phyloP scores from a whole-genome alignment of 2,797 vertebrate genomes.

The Erpetoichthys calabaricus region DNA sequence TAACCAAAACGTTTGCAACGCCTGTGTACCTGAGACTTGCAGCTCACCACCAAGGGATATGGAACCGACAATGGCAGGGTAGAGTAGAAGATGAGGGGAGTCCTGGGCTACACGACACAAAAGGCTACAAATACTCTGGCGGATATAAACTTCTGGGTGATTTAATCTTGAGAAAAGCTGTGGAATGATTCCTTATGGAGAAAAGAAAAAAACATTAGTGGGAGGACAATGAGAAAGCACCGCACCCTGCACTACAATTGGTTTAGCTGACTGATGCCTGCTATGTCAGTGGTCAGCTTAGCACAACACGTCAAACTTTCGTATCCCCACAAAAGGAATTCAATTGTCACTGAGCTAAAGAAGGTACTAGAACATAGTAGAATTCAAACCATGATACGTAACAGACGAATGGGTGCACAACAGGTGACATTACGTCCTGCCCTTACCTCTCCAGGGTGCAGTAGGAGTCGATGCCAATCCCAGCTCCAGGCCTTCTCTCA shows the following conservation, averaged over 20 bases:
- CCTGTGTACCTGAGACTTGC: conserved; percentile 66
- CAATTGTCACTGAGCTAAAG: no score
- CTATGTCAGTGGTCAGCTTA: no score
- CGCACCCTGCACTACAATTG: background rate
- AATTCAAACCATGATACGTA: no score
- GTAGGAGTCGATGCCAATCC: conserved; percentile 92
- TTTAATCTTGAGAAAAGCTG: conserved; percentile 95
- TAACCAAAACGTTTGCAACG: no score
- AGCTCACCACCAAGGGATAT: conserved; percentile 87
- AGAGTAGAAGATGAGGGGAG: conserved; percentile 89
- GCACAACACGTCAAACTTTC: no score
- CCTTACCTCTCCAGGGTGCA: conserved; percentile 84
- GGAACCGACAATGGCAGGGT: conserved; percentile 92
- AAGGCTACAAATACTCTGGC: conserved; percentile 93
- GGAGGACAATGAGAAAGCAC: background rate
- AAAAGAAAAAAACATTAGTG: background rate
- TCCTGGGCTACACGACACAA: conserved; percentile 91
- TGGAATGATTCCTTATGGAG: conserved; percentile 78
- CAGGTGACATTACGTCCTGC: no score
- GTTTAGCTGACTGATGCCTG: background rate
- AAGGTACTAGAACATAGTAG: no score
- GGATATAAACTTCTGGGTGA: conserved; percentile 90
- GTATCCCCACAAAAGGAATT: no score
- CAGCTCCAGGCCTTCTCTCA: conserved; percentile 80
- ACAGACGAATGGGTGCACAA: no score